Evolutionary conservation across 1,140 invertebrate genomes (phyloP).

Genomic region (Cyclina sinensis): DNA sequence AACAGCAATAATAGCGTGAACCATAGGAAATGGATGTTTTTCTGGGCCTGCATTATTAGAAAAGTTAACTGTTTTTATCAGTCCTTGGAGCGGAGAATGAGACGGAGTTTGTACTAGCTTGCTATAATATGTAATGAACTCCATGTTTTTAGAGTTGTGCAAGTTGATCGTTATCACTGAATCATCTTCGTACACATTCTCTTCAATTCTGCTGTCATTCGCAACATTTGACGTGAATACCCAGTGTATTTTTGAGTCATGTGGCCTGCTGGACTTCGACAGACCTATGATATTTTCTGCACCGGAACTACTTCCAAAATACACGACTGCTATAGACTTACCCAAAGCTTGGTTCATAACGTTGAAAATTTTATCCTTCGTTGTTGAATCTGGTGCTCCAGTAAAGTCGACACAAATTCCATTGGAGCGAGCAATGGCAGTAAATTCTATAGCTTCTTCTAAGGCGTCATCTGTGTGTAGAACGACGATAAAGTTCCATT

Average conservation of each 20-base stretch:
- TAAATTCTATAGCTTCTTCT: slow-evolving; percentile 38
- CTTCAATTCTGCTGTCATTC: background rate
- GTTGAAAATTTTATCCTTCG: background rate
- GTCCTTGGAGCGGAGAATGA: background rate
- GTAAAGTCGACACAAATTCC: slow-evolving; percentile 44
- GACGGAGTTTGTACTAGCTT: background rate
- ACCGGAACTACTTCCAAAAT: slow-evolving; percentile 42
- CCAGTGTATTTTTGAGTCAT: background rate
- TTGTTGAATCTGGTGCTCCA: slow-evolving; percentile 39
- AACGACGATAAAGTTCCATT: slow-evolving; percentile 72
- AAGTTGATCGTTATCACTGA: background rate
- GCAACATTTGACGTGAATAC: background rate
- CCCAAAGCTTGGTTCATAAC: background rate
- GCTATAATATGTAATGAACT: background rate
- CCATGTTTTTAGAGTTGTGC: background rate
- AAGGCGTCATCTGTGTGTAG: slow-evolving; percentile 69
- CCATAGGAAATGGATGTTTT: slow-evolving; percentile 45
- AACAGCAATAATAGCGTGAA: background rate
- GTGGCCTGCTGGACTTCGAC: background rate
- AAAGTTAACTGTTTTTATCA: background rate
- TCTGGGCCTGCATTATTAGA: background rate
- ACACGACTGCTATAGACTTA: slow-evolving; percentile 54
- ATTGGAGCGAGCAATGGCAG: slow-evolving; percentile 19
- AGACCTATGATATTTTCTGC: slow-evolving; percentile 2
- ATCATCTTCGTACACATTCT: background rate